Percentiles rank a stretch among this genome's conserved stretches.
Conservation (phyloP, 2,888 invertebrate genomes). For the Quadroppia sp. region DNA sequence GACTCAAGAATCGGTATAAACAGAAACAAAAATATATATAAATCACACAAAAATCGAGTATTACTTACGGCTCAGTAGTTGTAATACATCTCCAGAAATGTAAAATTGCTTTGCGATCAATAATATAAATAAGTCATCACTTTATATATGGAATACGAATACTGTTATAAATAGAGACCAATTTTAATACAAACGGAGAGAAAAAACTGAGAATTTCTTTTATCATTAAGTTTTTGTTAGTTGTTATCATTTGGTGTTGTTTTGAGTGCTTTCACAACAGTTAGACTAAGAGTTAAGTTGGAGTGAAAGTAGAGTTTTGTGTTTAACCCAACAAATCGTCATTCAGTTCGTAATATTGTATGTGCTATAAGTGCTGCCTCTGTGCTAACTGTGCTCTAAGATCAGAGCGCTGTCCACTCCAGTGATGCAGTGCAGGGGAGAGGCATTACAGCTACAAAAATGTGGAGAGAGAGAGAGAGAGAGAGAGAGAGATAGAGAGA, state of each 20-base stretch:
- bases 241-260: background rate
- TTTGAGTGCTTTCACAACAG: background rate
- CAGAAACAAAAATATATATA: background rate
- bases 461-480: background rate
- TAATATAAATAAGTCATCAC: constrained; percentile 6
- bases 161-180: background rate
- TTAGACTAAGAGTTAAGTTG: constrained; percentile 1
- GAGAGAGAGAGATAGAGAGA: no score
- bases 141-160: background rate
- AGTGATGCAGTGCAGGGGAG: background rate
- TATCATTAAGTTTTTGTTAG: background rate
- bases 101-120: background rate
- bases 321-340: constrained; percentile 5
- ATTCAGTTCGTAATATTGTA: constrained; percentile 9
- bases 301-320: constrained; percentile 2
- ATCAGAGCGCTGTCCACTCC: constrained; percentile 19
- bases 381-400: constrained; percentile 7
- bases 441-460: background rate
- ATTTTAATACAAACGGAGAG: no score
- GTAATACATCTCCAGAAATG: background rate
- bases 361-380: constrained; percentile 17
- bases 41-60: background rate
- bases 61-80: constrained; percentile 1
- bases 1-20: background rate
- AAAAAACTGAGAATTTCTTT: background rate